Evolutionary conservation across 2,113 vertebrate genomes (phyloP), one percentile per base, ranked within the genome.

Genomic region (Salvelinus fontinalis): DNA sequence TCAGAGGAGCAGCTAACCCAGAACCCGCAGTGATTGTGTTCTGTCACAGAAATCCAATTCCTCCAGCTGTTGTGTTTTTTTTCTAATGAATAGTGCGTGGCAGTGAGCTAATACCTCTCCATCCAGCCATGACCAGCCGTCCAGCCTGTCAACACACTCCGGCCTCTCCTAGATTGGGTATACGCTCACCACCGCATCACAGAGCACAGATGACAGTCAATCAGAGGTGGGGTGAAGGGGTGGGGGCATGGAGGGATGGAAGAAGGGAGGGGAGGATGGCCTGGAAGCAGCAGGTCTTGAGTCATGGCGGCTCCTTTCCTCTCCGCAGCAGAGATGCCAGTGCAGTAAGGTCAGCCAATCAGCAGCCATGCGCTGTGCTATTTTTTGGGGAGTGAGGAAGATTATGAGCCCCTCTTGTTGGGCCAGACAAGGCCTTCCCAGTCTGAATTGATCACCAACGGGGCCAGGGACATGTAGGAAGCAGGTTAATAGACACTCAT

Each of bases 401-500:
- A 94, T 94, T 93, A 93, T 77, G 79, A 77, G 88, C 89, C 91
- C 90, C 89, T 93, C 92, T 90, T 91, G 91, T 91, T 91, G 90
- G 90, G 89, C 76, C 78, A 88, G 89, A 94, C 93, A 93, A 90
- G 90, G 91, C 90, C 91, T 92, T 92, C 91, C 91, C 86, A 91
- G 91, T 93, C 92, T 91, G 92, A 91, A 91, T 91, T 91, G 90
- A 92, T 91, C 90, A 94, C 86, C 80, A 78, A 89, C 89, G 91
- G 67, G 83, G 87, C 85, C 87, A 88, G 89, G 78, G 88, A 93
- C 89, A 92, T 90, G 89, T 92, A 91, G 89, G 90, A 93, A 92
- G 89, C 91, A 93, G 93, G 93, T 94, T 94, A 93, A 94, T 94
- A 93, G 92, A 93, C 91, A 91, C 91, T 93, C 92, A 94, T 94